Evolutionary conservation across 35 echinoderm and acorn worm species (phyloP).

Genomic region (Ophiothrix spiculata): DNA sequence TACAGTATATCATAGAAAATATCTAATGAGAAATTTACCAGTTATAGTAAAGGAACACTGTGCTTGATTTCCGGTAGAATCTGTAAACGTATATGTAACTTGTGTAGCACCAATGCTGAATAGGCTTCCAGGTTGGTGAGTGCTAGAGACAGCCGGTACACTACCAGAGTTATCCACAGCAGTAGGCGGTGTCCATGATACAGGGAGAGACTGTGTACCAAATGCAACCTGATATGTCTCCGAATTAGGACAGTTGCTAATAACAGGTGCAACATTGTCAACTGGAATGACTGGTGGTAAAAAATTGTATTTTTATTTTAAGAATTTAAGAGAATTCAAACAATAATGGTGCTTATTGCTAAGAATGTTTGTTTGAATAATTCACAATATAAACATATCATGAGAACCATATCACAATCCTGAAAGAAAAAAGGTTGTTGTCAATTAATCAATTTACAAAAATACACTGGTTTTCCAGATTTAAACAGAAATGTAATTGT

Average conservation of each 20-base stretch:
- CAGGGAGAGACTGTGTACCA: not conserved
- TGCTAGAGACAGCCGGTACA: not conserved
- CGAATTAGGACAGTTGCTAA: constrained; percentile 27
- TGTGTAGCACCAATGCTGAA: not conserved
- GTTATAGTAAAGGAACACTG: not conserved
- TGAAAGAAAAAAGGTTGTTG: no score
- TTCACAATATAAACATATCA: no score
- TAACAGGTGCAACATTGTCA: constrained; percentile 34
- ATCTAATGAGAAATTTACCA: not conserved
- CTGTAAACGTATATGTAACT: not conserved
- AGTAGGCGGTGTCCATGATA: constrained; percentile 45
- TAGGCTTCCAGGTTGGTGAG: not conserved
- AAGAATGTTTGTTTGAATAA: no score
- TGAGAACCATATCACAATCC: no score
- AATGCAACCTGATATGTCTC: not conserved
- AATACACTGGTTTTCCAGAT: no score
- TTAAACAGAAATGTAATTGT: no score
- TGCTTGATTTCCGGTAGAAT: not conserved
- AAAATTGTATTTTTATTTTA: no score
- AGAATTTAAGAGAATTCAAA: no score
- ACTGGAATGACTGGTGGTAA: no score
- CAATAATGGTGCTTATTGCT: no score
- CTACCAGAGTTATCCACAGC: constrained; percentile 60
- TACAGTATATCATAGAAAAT: no score
- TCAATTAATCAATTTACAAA: no score